Evolutionary conservation across 2,113 vertebrate genomes (phyloP).

Genomic region (Entelurus aequoreus): DNA sequence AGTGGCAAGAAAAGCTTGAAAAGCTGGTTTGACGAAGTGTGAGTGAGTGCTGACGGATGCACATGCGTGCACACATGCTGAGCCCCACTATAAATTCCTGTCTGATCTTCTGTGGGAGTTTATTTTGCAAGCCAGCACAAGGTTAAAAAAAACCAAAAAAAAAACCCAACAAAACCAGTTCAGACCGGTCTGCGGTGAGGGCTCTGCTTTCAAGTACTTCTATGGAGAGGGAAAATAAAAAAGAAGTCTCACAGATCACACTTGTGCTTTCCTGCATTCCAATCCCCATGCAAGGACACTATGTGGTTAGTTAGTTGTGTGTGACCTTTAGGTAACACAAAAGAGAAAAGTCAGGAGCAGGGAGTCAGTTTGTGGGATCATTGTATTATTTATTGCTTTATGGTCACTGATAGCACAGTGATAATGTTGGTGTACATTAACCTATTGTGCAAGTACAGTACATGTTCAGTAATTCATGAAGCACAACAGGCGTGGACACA

Average conservation of each 20-base stretch:
- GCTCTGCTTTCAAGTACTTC: slow-evolving; percentile 54
- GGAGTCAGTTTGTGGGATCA: slow-evolving; percentile 7
- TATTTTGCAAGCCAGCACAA: slow-evolving; percentile 47
- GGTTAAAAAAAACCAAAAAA: slow-evolving; percentile 9
- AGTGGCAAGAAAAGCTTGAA: background rate
- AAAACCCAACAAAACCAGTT: slow-evolving; percentile 36
- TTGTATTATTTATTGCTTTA: background rate
- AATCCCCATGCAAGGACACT: no score
- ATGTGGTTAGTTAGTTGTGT: background rate
- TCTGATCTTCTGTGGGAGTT: slow-evolving; percentile 56
- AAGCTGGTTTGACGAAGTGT: background rate
- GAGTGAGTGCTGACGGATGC: background rate
- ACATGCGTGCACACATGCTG: slow-evolving; percentile 11
- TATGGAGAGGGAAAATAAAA: no score
- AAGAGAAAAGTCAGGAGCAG: background rate
- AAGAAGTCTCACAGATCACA: slow-evolving; percentile 10
- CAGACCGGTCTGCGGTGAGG: slow-evolving; percentile 35
- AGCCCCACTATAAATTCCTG: slow-evolving; percentile 29
- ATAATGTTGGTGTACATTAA: background rate
- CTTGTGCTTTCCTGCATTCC: background rate
- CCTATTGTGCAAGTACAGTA: background rate
- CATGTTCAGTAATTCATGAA: background rate
- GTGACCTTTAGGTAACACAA: slow-evolving; percentile 20
- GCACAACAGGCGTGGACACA: background rate
- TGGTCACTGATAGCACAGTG: background rate